Percentiles rank a stretch among this genome's conserved stretches.
phyloP scores from a whole-genome alignment of 2,113 vertebrate species.

The Eonycteris spelaea region DNA sequence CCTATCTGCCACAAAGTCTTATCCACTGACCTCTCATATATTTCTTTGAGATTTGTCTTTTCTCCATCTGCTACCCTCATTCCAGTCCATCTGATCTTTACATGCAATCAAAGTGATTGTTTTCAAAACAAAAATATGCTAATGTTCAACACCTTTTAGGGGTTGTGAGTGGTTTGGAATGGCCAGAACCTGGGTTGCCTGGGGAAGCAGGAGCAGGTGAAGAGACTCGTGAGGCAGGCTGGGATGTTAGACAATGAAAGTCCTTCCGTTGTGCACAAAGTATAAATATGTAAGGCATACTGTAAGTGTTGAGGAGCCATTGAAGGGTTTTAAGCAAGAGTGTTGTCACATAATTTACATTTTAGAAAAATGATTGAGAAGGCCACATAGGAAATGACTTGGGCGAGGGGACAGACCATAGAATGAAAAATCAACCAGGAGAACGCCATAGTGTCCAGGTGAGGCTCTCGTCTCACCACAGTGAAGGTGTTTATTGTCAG shows the following conservation, averaged over 20 bases:
- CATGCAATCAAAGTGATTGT: neutral
- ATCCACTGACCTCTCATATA: neutral
- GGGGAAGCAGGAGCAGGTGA: neutral
- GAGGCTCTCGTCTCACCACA: neutral
- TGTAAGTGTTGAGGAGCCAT: neutral
- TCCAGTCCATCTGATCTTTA: neutral
- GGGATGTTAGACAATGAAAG: fast-evolving
- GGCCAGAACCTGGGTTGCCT: too few relatives aligned
- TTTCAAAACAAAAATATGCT: neutral
- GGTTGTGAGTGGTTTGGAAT: neutral
- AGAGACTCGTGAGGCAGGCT: neutral
- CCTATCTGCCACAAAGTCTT: neutral
- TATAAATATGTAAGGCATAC: neutral
- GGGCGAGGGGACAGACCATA: neutral
- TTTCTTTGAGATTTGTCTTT: neutral
- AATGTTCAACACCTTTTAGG: neutral
- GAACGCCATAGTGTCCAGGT: fast-evolving
- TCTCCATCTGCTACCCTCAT: neutral
- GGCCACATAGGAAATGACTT: neutral
- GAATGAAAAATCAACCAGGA: neutral
- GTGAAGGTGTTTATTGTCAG: neutral
- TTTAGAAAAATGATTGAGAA: neutral
- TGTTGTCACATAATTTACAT: neutral
- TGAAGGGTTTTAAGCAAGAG: neutral
- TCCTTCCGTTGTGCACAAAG: neutral